phyloP scores from a whole-genome alignment of 2,113 vertebrate genomes.

The Proterorhinus semilunaris region DNA sequence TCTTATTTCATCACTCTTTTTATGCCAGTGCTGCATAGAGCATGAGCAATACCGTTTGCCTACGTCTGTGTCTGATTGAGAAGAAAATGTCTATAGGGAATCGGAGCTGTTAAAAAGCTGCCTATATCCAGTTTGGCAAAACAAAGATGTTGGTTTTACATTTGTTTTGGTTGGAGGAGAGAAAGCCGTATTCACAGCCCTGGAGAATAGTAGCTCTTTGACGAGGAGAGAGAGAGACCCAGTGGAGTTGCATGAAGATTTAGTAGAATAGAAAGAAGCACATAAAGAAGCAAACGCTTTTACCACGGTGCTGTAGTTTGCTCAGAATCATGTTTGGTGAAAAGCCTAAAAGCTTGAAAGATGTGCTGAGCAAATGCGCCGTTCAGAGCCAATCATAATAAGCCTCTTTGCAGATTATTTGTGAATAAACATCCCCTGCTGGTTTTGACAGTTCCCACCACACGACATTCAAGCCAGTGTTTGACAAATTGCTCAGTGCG shows the following conservation, averaged over 20 bases:
- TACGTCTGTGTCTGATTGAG: neutral
- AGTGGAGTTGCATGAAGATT: constrained; percentile 34
- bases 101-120: constrained; percentile 20
- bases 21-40: neutral
- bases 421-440: constrained; percentile 7
- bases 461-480: neutral
- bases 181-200: constrained; percentile 47
- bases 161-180: constrained; percentile 45
- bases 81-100: neutral
- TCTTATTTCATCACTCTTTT: neutral
- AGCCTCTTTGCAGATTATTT: constrained; percentile 2
- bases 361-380: neutral
- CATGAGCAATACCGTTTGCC: neutral
- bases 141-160: constrained; percentile 60
- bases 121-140: constrained; percentile 48
- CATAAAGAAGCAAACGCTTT: constrained; percentile 22
- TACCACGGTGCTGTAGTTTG: constrained; percentile 20
- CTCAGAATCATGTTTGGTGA: constrained; percentile 15
- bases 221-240: constrained; percentile 29
- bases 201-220: constrained; percentile 64
- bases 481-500: neutral
- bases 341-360: constrained; percentile 9
- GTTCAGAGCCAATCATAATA: constrained; percentile 6
- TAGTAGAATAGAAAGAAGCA: constrained; percentile 51
- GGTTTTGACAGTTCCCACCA: constrained; percentile 11